These are phyloP conservation scores for Manacus vitellinus DNA, from an alignment of 2,113 vertebrate genomes.

Conservation along the genomic window DNA sequence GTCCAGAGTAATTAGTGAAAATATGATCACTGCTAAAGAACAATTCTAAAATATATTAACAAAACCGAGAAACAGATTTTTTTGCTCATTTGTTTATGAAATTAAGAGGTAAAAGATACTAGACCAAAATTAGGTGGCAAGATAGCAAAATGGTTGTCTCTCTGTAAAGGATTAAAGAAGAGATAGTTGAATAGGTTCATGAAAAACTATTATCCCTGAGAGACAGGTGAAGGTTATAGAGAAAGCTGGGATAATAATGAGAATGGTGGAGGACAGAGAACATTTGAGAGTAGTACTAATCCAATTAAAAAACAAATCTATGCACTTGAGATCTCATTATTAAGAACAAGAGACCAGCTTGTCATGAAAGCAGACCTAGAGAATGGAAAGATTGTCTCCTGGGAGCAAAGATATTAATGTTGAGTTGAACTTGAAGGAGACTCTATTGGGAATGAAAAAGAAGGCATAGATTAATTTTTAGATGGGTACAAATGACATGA, in stretches of 20 bases:
- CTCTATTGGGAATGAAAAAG: neutral
- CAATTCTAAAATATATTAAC: neutral
- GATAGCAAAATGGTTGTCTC: neutral
- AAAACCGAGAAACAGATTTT: neutral
- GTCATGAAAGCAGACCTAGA: neutral
- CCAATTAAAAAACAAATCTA: conserved; percentile 11
- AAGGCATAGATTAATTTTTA: neutral
- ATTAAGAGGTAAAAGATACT: neutral
- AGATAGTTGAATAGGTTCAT: neutral
- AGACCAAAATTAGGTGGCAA: neutral
- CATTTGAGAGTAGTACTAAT: neutral
- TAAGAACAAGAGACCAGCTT: neutral
- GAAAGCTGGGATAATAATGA: neutral
- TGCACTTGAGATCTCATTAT: conserved; percentile 13
- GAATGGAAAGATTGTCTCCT: neutral
- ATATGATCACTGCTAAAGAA: neutral
- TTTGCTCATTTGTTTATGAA: neutral
- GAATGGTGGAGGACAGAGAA: neutral
- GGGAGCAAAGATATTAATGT: neutral
- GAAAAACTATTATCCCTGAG: neutral
- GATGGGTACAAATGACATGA: neutral
- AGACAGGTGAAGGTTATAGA: neutral
- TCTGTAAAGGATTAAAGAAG: neutral
- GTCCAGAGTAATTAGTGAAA: neutral
- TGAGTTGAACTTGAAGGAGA: neutral